These are phyloP conservation scores for Drosophila koepferae DNA, from an alignment of 2,888 invertebrate species.

Conservation along the genomic window DNA sequence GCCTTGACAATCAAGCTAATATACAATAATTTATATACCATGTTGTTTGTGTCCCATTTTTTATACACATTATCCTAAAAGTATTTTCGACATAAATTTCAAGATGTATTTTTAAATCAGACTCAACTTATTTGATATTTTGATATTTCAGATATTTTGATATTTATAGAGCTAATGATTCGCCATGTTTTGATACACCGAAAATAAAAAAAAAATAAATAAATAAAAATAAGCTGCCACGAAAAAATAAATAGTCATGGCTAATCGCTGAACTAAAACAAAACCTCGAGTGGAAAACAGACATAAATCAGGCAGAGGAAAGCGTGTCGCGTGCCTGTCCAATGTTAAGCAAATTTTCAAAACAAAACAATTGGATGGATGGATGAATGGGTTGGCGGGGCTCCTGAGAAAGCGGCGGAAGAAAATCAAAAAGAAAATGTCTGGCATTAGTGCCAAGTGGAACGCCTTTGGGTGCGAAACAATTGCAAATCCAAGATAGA, in stretches of 20 bases:
- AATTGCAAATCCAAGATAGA: slow-evolving; percentile 37
- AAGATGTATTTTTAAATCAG: slow-evolving; percentile 1
- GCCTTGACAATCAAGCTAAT: background rate
- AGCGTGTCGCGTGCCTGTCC: slow-evolving; percentile 63
- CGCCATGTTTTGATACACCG: slow-evolving; percentile 32
- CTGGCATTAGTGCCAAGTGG: slow-evolving; percentile 54
- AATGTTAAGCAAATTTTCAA: slow-evolving; percentile 36
- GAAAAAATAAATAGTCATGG: slow-evolving; percentile 1
- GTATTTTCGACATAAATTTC: slow-evolving; percentile 1
- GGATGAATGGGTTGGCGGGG: background rate
- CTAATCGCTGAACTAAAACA: slow-evolving; percentile 19
- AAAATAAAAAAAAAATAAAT: slow-evolving; percentile 2
- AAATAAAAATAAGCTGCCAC: slow-evolving; percentile 1
- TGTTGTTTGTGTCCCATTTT: background rate
- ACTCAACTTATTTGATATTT: slow-evolving; percentile 32
- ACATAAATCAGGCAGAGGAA: slow-evolving; percentile 61
- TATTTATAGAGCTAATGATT: slow-evolving; percentile 29
- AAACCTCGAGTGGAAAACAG: slow-evolving; percentile 48
- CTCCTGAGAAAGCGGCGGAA: slow-evolving; percentile 2
- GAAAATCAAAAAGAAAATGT: slow-evolving; percentile 12
- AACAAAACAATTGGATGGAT: slow-evolving; percentile 29
- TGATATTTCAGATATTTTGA: slow-evolving; percentile 37
- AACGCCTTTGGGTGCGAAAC: slow-evolving; percentile 24
- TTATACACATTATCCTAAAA: background rate
- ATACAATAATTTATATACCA: background rate